A percentile compares a stretch with the other conserved stretches of the same genome.
Evolutionary conservation across 2,113 vertebrate species (phyloP).

Genomic region (Cryptotis parvus): DNA sequence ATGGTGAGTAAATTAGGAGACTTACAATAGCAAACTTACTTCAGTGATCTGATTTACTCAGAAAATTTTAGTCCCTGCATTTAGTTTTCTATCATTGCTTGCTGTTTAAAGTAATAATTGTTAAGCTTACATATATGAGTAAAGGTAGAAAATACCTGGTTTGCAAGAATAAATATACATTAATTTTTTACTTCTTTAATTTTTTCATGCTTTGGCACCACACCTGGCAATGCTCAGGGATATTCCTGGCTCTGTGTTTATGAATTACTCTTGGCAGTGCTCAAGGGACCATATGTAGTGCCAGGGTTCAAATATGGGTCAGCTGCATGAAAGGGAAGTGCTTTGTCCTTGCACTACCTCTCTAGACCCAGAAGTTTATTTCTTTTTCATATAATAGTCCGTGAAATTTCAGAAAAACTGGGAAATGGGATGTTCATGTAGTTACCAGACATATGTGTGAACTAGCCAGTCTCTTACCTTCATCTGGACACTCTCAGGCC

Average conservation of each 20-base stretch:
- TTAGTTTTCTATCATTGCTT: not conserved
- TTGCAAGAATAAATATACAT: not conserved
- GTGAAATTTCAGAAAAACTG: not conserved
- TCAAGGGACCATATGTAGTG: too few relatives aligned
- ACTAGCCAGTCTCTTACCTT: not conserved
- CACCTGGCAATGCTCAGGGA: too few relatives aligned
- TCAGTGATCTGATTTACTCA: slow-evolving; percentile 4
- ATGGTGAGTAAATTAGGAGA: not conserved
- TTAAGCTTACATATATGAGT: not conserved
- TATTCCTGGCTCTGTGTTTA: too few relatives aligned
- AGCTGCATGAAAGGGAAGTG: too few relatives aligned
- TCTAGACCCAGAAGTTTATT: not conserved
- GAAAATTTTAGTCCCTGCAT: not conserved
- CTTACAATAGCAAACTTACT: slow-evolving; percentile 29
- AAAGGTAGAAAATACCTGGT: not conserved
- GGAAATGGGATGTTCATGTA: not conserved
- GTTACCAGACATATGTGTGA: not conserved
- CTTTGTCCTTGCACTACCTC: too few relatives aligned
- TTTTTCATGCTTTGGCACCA: too few relatives aligned
- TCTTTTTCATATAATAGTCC: not conserved
- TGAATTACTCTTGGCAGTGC: too few relatives aligned
- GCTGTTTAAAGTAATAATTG: not conserved
- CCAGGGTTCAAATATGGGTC: too few relatives aligned
- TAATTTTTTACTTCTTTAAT: not conserved
- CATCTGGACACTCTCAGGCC: too few relatives aligned